Evolutionary conservation across 2,797 vertebrate genomes (phyloP).

Genomic region (Buphagus erythrorhynchus): DNA sequence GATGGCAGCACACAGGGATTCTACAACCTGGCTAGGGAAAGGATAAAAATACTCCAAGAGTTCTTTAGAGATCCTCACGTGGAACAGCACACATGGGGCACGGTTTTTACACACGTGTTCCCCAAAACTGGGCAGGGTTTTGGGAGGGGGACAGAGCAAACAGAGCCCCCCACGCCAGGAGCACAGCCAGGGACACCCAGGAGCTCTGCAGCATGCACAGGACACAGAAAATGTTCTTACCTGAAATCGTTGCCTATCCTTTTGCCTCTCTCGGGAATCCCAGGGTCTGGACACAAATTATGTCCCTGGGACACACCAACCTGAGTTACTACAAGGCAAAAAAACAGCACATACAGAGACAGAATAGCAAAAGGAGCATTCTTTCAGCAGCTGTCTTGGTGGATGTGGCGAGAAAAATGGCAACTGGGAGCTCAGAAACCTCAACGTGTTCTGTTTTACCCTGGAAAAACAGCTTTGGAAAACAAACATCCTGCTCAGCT

Average conservation of each 20-base stretch:
- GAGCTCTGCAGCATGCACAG: not conserved
- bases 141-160: not conserved
- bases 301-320: constrained; percentile 98
- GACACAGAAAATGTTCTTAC: constrained; percentile 75
- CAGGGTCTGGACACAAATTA: constrained; percentile 98
- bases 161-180: not conserved
- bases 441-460: not conserved
- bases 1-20: not conserved
- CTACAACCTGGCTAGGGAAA: accelerated
- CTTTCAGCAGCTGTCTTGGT: constrained; percentile 37
- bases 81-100: not conserved
- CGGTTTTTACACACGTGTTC: not conserved
- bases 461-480: not conserved
- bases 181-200: not conserved
- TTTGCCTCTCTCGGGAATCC: constrained; percentile 96
- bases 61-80: not conserved
- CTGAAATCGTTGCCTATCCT: constrained; percentile 98
- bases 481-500: not conserved
- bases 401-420: constrained; percentile 66
- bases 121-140: not conserved
- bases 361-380: constrained; percentile 64
- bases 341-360: constrained; percentile 81
- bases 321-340: constrained; percentile 92
- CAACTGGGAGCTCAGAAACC: constrained; percentile 14
- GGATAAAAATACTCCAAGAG: not conserved